Conservation (phyloP, 2,797 vertebrate genomes). For the Pseudochirops cupreus region DNA sequence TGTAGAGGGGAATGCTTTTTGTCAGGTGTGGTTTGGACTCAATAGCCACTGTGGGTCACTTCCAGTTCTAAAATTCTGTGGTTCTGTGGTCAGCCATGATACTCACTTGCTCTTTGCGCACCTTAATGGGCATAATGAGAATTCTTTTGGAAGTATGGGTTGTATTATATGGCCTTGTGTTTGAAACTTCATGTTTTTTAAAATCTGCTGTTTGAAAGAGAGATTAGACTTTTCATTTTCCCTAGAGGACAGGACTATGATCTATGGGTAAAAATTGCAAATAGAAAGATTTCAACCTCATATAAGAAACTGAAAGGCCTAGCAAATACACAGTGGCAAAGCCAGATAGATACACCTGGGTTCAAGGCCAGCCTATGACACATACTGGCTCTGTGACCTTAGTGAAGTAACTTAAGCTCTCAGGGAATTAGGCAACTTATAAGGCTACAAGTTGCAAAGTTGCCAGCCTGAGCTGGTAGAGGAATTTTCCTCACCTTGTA, state of each 20-base stretch:
- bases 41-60: neutral
- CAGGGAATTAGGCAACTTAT: neutral
- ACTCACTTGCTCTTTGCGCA: neutral
- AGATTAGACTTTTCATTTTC: neutral
- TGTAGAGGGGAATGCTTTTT: neutral
- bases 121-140: neutral
- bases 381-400: neutral
- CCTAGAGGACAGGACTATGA: neutral
- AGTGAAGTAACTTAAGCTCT: neutral
- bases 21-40: neutral
- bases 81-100: neutral
- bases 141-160: neutral
- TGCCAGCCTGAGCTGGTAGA: neutral
- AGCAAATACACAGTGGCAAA: neutral
- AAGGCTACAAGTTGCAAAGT: neutral
- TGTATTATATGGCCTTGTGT: neutral
- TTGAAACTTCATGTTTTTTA: neutral
- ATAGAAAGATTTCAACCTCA: neutral
- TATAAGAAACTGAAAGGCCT: neutral
- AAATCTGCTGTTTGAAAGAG: neutral
- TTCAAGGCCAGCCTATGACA: neutral
- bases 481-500: neutral
- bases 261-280: neutral
- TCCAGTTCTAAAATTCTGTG: neutral
- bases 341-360: neutral